Percentiles rank a stretch among this genome's conserved stretches.
Evolutionary conservation across 2,113 vertebrate species (phyloP).

Genomic region (Balaeniceps rex): DNA sequence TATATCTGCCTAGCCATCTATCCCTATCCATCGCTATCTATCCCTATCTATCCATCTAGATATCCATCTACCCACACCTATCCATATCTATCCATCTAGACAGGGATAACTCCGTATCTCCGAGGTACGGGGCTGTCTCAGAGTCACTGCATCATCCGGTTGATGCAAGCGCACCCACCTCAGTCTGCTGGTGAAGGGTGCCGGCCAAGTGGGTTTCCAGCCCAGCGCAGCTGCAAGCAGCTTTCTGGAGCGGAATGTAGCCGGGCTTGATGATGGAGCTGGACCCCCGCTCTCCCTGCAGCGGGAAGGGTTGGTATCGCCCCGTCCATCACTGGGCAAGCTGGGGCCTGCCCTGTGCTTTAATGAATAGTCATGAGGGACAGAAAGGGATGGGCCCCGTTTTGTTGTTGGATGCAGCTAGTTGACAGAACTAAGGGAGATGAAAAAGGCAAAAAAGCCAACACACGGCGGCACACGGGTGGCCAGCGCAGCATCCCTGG

Average conservation of each 20-base stretch:
- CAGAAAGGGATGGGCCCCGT: constrained; percentile 75
- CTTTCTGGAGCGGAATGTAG: background rate
- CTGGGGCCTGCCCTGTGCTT: constrained; percentile 80
- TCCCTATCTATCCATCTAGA: too few relatives aligned
- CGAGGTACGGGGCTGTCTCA: accelerated
- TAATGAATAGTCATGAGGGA: constrained; percentile 92
- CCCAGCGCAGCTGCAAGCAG: background rate
- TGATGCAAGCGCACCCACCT: background rate
- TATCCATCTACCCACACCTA: background rate
- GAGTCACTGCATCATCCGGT: background rate
- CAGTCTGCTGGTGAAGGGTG: accelerated
- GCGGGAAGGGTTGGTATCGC: constrained; percentile 74
- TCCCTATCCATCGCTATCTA: background rate
- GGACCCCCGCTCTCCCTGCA: constrained; percentile 31
- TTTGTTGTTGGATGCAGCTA: constrained; percentile 92
- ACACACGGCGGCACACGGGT: constrained; percentile 23
- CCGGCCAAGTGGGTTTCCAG: background rate
- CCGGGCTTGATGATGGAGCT: background rate
- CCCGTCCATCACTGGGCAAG: constrained; percentile 85
- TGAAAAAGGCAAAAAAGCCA: constrained; percentile 69
- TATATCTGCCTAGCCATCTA: background rate
- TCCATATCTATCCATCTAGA: too few relatives aligned
- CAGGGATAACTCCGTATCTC: accelerated
- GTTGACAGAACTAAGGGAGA: constrained; percentile 82
- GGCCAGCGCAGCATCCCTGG: constrained; percentile 28